Conservation (phyloP, 2,888 invertebrate genomes). For the Deilephila elpenor region DNA sequence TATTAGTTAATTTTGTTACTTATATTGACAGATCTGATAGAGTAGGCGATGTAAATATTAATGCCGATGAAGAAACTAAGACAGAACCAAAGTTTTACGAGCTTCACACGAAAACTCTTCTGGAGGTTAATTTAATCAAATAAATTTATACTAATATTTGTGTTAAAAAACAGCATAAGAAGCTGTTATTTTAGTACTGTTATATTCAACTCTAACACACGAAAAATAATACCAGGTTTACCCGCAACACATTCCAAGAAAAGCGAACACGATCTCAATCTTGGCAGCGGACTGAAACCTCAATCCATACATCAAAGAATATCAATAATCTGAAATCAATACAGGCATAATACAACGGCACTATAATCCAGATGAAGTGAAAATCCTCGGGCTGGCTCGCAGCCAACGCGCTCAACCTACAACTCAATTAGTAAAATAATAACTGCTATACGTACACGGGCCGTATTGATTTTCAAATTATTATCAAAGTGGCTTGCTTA, state of each 20-base stretch:
- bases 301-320: constrained; percentile 5
- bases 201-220: neutral
- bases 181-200: neutral
- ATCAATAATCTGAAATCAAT: constrained; percentile 35
- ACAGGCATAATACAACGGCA: constrained; percentile 28
- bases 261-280: neutral
- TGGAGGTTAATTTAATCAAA: no score
- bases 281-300: neutral
- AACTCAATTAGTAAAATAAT: constrained; percentile 38
- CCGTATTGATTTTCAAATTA: constrained; percentile 32
- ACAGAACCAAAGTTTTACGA: no score
- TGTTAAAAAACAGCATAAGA: no score
- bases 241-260: neutral
- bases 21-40: no score
- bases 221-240: neutral
- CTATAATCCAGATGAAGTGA: constrained; percentile 37
- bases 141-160: no score
- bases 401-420: constrained; percentile 31
- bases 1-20: no score
- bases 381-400: constrained; percentile 33
- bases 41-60: no score
- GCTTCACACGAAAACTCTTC: no score
- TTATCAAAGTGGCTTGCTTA: constrained; percentile 26
- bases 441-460: constrained; percentile 29
- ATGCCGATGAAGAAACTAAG: no score